Base-by-base conservation (phyloP, 2,888 invertebrate genomes). In the Schizaphis graminum region DNA sequence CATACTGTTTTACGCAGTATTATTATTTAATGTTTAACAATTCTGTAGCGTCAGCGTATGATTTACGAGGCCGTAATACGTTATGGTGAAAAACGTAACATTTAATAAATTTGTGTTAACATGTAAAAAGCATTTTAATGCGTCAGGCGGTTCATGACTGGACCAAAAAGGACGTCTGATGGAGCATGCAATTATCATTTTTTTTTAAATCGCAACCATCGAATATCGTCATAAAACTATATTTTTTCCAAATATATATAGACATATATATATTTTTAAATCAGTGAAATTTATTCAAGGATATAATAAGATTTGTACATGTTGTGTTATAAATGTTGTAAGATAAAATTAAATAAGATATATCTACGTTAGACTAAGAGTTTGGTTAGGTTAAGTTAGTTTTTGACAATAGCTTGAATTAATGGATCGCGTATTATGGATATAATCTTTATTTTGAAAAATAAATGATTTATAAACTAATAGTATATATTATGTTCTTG, bases 61-160 rank as follows among this genome's bases (percentile, higher is more conserved):
- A 91, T 91, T 91, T 77, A 77, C 91, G 77, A 77, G 91, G 53
- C 91, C 91, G 26, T 49, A 91, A 91, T 26, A 26, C 49, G 35
- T 77, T 77, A 47, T 77, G 91, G 3, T 41, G 49, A 24, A 90
- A 91, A 84, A 91, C 26, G 77, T 77, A 35, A 49, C 53, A 16
- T 91, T 91, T 91, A 49, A 61, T 61, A 49, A 77, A 49, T 77
- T 41, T 77, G 49, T 91, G 21, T 85, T 44, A 85, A 44, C 26
- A 85, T 44, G 85, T 77, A 77, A 77, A 35, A 91, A 91, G 77
- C 77, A 53, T 53, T 91, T 91, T 77, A 91, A 91, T 91, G 35
- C 28, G 35, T 67, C 21, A 21, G 41, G 35, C 26, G 41, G 53
- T 44, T 16, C n/a, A 88, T 84, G 91, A 84, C 91, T 91, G 41